Percentiles rank a stretch among this genome's conserved stretches.
Conservation (phyloP, 2,888 invertebrate species). For the Acleris literana region DNA sequence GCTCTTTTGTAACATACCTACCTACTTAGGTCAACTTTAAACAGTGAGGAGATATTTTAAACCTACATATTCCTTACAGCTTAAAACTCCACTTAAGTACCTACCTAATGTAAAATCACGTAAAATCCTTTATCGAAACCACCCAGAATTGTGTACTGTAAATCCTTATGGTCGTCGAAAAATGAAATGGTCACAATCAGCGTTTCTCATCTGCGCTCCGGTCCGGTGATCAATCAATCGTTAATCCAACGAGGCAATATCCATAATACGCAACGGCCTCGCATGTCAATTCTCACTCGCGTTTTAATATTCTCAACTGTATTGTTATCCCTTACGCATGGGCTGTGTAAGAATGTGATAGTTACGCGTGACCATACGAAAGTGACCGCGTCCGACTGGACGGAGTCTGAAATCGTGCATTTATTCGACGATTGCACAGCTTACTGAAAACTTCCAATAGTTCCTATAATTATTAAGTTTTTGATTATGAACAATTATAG, state of each 20-base stretch:
- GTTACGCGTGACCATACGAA: constrained; percentile 21
- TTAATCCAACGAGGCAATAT: constrained; percentile 74
- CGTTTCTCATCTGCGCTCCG: constrained; percentile 52
- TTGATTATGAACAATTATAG: no score
- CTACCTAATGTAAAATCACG: no score
- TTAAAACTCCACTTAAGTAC: no score
- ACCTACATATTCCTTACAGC: no score
- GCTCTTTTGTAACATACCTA: no score
- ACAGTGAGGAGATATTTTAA: no score
- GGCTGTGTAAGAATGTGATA: constrained; percentile 22
- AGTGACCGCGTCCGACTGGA: constrained; percentile 8
- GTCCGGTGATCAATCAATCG: constrained; percentile 74
- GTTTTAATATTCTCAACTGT: constrained; percentile 1
- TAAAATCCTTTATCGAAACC: no score
- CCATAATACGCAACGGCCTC: constrained; percentile 51
- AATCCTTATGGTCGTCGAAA: constrained; percentile 25
- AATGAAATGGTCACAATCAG: constrained; percentile 51
- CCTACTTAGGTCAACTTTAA: no score
- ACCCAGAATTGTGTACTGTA: neutral
- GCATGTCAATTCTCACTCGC: constrained; percentile 40
- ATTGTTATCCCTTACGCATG: constrained; percentile 28
- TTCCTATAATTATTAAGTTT: neutral
- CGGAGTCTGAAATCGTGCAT: constrained; percentile 24
- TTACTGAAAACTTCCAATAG: constrained; percentile 17
- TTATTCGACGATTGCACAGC: constrained; percentile 30